phyloP scores from a whole-genome alignment of 1,140 invertebrate genomes.

The Cherax quadricarinatus region DNA sequence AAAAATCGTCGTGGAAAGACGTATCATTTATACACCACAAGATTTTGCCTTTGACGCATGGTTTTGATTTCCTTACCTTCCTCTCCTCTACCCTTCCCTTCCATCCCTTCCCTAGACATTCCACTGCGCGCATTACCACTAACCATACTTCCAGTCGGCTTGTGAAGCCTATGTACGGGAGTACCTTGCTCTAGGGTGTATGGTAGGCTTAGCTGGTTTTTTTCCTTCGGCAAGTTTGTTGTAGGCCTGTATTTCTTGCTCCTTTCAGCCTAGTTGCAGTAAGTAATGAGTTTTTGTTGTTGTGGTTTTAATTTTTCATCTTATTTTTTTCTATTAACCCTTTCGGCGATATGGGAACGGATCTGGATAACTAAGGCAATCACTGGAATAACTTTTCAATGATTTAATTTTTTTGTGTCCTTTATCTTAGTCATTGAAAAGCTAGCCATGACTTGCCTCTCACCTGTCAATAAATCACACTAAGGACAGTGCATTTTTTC shows the following conservation, averaged over 20 bases:
- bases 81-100: not conserved
- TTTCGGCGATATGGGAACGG: constrained; percentile 68
- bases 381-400: constrained; percentile 36
- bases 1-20: constrained; percentile 39
- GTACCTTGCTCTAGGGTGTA: constrained; percentile 25
- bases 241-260: constrained; percentile 33
- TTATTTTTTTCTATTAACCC: constrained; percentile 29
- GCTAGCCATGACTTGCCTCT: not conserved
- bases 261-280: not conserved
- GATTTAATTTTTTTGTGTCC: constrained; percentile 20
- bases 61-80: not conserved
- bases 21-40: constrained; percentile 22
- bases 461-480: not conserved
- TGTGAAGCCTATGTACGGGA: constrained; percentile 2
- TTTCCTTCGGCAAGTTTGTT: constrained; percentile 6
- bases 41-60: constrained; percentile 50
- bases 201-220: constrained; percentile 30
- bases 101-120: not conserved
- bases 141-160: constrained; percentile 17
- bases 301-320: constrained; percentile 16
- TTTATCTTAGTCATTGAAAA: constrained; percentile 53
- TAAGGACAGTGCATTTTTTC: not conserved
- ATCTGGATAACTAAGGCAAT: constrained; percentile 21
- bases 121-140: not conserved
- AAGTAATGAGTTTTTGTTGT: not conserved